A percentile compares a stretch with the other conserved stretches of the same genome.
Evolutionary conservation across 2,113 vertebrate species (phyloP).

Genomic region (Neopipo cinnamomea): DNA sequence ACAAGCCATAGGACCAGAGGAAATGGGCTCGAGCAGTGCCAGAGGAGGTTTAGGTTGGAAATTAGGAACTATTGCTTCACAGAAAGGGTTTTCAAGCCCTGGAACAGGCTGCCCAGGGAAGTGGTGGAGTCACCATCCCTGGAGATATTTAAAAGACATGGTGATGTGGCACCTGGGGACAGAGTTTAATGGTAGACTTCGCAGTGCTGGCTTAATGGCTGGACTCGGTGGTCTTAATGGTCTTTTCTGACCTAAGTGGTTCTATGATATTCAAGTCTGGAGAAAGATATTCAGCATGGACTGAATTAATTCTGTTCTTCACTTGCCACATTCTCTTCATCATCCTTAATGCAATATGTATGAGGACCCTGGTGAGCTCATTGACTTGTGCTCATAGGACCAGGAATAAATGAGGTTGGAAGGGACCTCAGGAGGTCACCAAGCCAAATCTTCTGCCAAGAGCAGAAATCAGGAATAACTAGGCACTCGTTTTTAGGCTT

Average conservation of each 20-base stretch:
- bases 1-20: neutral
- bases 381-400: neutral
- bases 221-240: neutral
- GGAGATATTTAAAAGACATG: neutral
- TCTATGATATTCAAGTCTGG: neutral
- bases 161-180: neutral
- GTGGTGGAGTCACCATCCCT: neutral
- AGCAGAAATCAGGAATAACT: neutral
- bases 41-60: neutral
- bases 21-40: neutral
- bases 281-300: neutral
- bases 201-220: neutral
- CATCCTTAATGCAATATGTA: neutral
- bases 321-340: neutral
- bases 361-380: neutral
- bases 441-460: neutral
- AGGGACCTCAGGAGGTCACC: neutral
- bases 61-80: neutral
- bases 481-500: fast-evolving
- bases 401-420: neutral
- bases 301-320: neutral
- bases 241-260: neutral
- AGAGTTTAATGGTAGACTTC: neutral
- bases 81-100: neutral
- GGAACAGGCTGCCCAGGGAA: neutral